Conservation (phyloP, 2,797 vertebrate species). For the Oreortyx pictus region DNA sequence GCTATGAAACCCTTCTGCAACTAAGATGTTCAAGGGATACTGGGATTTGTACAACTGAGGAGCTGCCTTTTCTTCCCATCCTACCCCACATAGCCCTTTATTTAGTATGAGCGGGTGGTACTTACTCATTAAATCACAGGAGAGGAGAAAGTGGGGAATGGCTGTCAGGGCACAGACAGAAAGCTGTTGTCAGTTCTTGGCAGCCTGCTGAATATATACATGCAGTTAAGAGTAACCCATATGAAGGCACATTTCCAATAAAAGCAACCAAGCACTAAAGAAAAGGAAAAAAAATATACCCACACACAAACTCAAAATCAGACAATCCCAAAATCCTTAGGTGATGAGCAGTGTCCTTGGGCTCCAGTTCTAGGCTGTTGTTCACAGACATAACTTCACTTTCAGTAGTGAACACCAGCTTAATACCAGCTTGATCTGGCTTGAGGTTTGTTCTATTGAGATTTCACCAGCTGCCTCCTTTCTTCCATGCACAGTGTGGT, state of each 20-base stretch:
- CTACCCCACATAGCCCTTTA: slow-evolving; percentile 7
- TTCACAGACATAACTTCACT: neutral
- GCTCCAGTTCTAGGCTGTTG: neutral
- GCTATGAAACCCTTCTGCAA: neutral
- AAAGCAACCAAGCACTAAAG: rapidly evolving
- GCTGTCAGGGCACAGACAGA: slow-evolving; percentile 9
- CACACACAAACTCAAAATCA: neutral
- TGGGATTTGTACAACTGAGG: neutral
- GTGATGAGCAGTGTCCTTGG: neutral
- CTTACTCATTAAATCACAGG: neutral
- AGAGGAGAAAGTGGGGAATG: slow-evolving; percentile 6
- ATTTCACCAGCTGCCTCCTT: neutral
- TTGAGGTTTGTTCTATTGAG: neutral
- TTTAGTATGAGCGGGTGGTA: slow-evolving; percentile 3
- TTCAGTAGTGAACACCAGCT: neutral
- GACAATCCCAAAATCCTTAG: neutral
- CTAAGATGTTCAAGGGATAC: neutral
- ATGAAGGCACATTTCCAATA: neutral
- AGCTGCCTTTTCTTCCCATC: neutral
- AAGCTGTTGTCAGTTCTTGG: slow-evolving; percentile 21
- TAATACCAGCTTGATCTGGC: neutral
- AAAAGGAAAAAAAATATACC: neutral
- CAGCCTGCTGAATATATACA: neutral
- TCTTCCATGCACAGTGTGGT: neutral
- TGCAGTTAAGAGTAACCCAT: neutral